Conservation (phyloP, 2,113 vertebrate genomes). For the Tonatia bakeri region DNA sequence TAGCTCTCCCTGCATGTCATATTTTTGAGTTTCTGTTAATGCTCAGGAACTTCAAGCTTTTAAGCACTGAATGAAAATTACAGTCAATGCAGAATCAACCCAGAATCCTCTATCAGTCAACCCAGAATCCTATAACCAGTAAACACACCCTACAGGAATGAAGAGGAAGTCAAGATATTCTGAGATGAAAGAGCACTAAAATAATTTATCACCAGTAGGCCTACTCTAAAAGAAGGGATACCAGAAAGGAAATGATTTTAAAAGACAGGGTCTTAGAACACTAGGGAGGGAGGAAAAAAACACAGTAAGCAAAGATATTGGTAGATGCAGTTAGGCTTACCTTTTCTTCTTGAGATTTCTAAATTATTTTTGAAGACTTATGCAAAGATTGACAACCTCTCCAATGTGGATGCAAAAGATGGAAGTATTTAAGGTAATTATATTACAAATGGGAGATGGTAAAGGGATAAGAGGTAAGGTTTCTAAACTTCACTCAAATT, state of each 20-base stretch:
- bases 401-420: neutral
- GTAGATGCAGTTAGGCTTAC: neutral
- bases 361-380: neutral
- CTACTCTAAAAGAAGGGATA: neutral
- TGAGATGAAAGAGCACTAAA: neutral
- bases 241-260: neutral
- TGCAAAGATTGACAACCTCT: neutral
- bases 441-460: neutral
- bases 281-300: neutral
- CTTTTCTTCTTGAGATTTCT: neutral
- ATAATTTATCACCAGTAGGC: neutral
- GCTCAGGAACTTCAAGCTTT: neutral
- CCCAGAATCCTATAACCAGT: neutral
- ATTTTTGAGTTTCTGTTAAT: neutral
- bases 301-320: neutral
- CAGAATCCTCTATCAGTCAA: neutral
- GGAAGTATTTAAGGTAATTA: neutral
- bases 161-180: neutral
- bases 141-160: neutral
- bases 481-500: neutral
- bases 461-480: neutral
- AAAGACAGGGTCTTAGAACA: neutral
- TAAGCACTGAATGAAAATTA: slow-evolving; percentile 8
- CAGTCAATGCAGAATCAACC: neutral
- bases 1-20: neutral